Percentiles rank a stretch among this genome's conserved stretches.
These are phyloP conservation scores for Acanthosoma haemorrhoidale DNA, from an alignment of 2,888 invertebrate species.

Conservation along the genomic window DNA sequence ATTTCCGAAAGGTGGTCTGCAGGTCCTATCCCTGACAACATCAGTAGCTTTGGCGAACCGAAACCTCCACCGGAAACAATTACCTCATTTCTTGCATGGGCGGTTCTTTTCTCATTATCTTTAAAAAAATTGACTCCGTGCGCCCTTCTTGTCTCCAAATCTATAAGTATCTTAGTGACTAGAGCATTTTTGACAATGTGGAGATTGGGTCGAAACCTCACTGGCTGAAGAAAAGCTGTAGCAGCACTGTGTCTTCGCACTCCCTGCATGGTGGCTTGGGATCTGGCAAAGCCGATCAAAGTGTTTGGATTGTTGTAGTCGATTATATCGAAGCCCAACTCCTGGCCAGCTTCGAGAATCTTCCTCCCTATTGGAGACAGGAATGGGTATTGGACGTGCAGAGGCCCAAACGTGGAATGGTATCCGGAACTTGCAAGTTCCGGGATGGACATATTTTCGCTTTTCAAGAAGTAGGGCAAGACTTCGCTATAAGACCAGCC, in stretches of 20 bases:
- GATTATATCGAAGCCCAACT: conserved; percentile 62
- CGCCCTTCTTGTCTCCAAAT: conserved; percentile 49
- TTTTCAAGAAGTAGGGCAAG: conserved; percentile 41
- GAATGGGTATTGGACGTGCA: conserved; percentile 63
- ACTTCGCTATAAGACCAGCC: conserved; percentile 43
- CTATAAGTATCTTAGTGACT: conserved; percentile 54
- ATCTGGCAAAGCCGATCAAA: conserved; percentile 35
- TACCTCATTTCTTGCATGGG: conserved; percentile 59
- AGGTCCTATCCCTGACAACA: conserved; percentile 71
- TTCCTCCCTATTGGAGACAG: conserved; percentile 56
- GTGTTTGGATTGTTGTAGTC: conserved; percentile 48
- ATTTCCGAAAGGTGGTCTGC: conserved; percentile 54
- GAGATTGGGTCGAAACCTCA: conserved; percentile 48
- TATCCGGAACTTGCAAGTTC: conserved; percentile 46
- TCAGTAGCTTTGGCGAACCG: conserved; percentile 73
- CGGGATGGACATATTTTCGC: conserved; percentile 40
- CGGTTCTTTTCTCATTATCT: conserved; percentile 48
- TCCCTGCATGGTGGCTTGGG: conserved; percentile 36
- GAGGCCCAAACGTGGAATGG: conserved; percentile 61
- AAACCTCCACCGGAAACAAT: conserved; percentile 71
- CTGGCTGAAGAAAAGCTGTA: conserved; percentile 39
- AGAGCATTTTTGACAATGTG: conserved; percentile 54
- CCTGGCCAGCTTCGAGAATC: conserved; percentile 61
- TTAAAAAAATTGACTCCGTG: conserved; percentile 54
- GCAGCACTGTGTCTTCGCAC: conserved; percentile 38